These are phyloP conservation scores for Phrynosoma platyrhinos DNA, from an alignment of 2,113 vertebrate genomes.

Conservation along the genomic window DNA sequence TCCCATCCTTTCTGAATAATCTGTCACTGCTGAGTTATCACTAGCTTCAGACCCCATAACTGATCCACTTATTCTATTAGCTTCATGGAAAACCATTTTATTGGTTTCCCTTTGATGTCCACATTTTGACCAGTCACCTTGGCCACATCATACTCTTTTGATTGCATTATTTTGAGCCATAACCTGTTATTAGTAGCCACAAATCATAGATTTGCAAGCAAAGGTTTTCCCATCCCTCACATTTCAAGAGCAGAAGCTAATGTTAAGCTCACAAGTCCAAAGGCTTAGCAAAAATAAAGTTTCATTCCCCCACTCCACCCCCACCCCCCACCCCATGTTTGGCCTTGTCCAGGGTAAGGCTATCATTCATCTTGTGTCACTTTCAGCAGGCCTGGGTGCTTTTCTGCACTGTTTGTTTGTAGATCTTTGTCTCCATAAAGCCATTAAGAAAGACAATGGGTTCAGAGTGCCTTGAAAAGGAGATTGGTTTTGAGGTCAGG, in stretches of 20 bases:
- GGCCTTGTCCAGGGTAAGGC: slow-evolving; percentile 9
- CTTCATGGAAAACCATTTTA: not conserved
- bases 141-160: not conserved
- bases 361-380: slow-evolving; percentile 43
- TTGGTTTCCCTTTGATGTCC: slow-evolving; percentile 21
- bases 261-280: not conserved
- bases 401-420: slow-evolving; percentile 39
- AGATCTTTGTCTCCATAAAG: slow-evolving; percentile 51
- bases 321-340: not conserved
- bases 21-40: not conserved
- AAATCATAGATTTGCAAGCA: not conserved
- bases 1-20: not conserved
- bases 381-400: not conserved
- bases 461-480: slow-evolving; percentile 8
- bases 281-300: slow-evolving; percentile 14
- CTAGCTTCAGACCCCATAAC: too few relatives aligned
- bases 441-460: slow-evolving; percentile 58
- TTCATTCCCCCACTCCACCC: slow-evolving; percentile 2
- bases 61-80: not conserved
- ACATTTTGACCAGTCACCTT: slow-evolving; percentile 12
- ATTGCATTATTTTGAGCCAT: slow-evolving; percentile 15
- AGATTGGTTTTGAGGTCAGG: slow-evolving; percentile 45
- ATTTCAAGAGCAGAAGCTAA: not conserved
- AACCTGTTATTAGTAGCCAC: not conserved
- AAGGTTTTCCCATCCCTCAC: not conserved